A percentile compares a stretch with the other conserved stretches of the same genome.
Conservation (phyloP, 2,888 invertebrate genomes). For the Diarsia brunnea region DNA sequence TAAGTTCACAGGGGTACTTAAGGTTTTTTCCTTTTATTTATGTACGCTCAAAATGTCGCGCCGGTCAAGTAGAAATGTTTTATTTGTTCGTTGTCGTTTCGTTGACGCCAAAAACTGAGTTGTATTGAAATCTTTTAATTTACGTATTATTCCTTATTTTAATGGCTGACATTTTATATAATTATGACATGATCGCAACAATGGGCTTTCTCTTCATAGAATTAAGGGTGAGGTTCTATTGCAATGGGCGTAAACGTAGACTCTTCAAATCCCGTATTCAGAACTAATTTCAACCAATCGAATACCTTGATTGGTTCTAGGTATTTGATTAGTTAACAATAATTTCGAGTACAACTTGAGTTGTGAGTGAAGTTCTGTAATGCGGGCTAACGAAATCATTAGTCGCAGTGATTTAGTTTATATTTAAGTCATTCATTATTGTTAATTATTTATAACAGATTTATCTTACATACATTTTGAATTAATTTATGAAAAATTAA, state of each 20-base stretch:
- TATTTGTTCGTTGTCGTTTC: no score
- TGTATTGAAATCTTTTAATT: background rate
- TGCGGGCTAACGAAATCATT: background rate
- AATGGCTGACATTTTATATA: background rate
- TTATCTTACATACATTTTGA: background rate
- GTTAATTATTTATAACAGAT: background rate
- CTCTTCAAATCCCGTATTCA: no score
- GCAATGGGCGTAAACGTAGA: background rate
- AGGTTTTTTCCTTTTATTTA: conserved; percentile 1
- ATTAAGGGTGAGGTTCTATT: conserved; percentile 2
- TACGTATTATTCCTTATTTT: conserved; percentile 5
- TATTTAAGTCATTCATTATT: background rate
- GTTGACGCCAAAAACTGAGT: conserved; percentile 6
- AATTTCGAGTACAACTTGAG: background rate
- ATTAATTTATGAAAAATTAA: no score
- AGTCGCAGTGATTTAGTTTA: background rate
- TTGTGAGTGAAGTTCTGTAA: background rate
- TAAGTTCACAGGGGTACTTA: background rate
- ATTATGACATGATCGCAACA: background rate
- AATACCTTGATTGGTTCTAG: background rate
- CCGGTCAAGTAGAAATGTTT: background rate
- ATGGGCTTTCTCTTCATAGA: background rate
- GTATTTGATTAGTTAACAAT: no score
- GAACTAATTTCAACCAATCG: background rate
- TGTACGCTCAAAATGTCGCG: background rate